These are phyloP conservation scores for Clarias laeviceps DNA, from an alignment of 2,797 vertebrate genomes.

Conservation along the genomic window DNA sequence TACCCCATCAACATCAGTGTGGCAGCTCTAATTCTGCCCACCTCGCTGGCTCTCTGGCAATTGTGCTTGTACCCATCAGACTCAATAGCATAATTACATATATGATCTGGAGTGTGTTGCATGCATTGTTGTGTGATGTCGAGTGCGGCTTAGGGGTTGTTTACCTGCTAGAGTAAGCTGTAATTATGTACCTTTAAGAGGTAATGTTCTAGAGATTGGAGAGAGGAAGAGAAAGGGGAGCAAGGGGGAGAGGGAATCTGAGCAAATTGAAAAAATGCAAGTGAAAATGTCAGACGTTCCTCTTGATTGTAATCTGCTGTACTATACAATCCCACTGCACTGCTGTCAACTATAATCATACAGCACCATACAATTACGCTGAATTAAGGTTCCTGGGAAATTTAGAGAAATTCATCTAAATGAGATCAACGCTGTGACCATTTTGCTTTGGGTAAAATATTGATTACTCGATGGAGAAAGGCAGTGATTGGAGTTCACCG, in stretches of 20 bases:
- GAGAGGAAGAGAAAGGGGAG: slow-evolving; percentile 12
- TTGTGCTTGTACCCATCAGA: slow-evolving; percentile 58
- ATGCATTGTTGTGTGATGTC: slow-evolving; percentile 54
- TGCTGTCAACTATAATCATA: slow-evolving; percentile 54
- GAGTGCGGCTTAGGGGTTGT: slow-evolving; percentile 55
- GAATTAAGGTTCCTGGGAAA: slow-evolving; percentile 45
- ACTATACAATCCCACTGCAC: slow-evolving; percentile 53
- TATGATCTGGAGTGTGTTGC: slow-evolving; percentile 58
- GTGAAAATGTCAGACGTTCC: slow-evolving; percentile 54
- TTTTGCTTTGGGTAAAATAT: slow-evolving; percentile 49
- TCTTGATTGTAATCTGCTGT: slow-evolving; percentile 55
- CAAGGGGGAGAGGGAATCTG: slow-evolving; percentile 16
- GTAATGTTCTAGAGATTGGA: slow-evolving; percentile 42
- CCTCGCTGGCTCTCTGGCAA: slow-evolving; percentile 52
- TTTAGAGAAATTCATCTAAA: slow-evolving; percentile 43
- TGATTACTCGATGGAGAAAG: slow-evolving; percentile 39
- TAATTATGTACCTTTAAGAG: slow-evolving; percentile 53
- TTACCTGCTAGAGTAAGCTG: slow-evolving; percentile 57
- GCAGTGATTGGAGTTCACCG: slow-evolving; percentile 38
- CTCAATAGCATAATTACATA: slow-evolving; percentile 61
- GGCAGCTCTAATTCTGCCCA: slow-evolving; percentile 51
- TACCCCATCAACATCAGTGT: slow-evolving; percentile 36
- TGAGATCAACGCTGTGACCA: slow-evolving; percentile 38
- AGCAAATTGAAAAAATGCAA: slow-evolving; percentile 49
- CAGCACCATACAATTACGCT: slow-evolving; percentile 49